Conservation (phyloP, 2,113 vertebrate species). For the Indicator indicator region DNA sequence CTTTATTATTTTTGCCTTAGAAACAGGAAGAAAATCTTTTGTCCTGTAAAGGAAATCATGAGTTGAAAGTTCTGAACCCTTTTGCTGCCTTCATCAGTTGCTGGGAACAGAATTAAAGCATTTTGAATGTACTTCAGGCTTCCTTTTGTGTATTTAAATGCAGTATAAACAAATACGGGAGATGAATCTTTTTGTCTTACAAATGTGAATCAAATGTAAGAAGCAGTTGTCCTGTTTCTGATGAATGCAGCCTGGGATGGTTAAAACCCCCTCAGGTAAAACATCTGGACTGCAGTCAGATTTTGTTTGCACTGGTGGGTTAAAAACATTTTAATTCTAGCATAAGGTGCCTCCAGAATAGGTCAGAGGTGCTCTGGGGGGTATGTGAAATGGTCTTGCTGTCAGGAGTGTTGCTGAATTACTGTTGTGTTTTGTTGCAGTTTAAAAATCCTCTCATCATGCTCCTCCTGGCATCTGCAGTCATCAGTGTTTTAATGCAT, state of each 20-base stretch:
- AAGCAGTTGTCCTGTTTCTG: not conserved
- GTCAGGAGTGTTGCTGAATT: slow-evolving; percentile 27
- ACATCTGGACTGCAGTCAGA: not conserved
- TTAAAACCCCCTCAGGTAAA: not conserved
- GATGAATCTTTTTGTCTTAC: not conserved
- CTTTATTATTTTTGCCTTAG: not conserved
- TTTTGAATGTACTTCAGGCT: not conserved
- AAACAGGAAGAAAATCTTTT: not conserved
- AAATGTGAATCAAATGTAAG: not conserved
- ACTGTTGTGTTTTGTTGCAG: slow-evolving; percentile 75
- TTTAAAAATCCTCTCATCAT: slow-evolving; percentile 99
- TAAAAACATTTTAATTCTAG: slow-evolving; percentile 6
- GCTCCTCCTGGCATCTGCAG: slow-evolving; percentile 94
- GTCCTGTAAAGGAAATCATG: not conserved
- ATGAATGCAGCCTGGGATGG: not conserved
- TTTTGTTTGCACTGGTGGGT: not conserved
- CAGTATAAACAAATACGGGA: not conserved
- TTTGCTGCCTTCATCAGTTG: not conserved
- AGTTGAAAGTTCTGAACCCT: not conserved
- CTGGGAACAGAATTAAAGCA: not conserved
- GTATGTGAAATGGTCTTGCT: not conserved
- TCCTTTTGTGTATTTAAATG: not conserved
- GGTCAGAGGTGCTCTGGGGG: not conserved
- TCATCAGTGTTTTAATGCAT: slow-evolving; percentile 97
- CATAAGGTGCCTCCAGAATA: not conserved